Evolutionary conservation across 2,888 invertebrate species (phyloP).

Genomic region (Himalopsyche kuldschensis): DNA sequence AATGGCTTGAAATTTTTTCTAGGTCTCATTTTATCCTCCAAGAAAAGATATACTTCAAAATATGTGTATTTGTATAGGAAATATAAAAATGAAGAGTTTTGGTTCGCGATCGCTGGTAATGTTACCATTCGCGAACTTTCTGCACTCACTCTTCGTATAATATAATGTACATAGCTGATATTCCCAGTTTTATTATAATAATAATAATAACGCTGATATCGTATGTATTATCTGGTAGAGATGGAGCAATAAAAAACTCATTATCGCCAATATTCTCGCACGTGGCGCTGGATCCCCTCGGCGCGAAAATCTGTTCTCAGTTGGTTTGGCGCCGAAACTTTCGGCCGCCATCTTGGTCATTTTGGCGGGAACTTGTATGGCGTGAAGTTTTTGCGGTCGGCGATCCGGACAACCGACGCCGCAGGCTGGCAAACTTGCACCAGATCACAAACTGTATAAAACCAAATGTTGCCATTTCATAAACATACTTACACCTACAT

Average conservation of each 20-base stretch:
- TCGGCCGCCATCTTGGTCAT: conserved; percentile 38
- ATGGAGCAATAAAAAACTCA: conserved; percentile 40
- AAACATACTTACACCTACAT: conserved; percentile 14
- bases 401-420: conserved; percentile 17
- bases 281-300: conserved; percentile 21
- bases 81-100: no score
- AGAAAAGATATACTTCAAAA: no score
- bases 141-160: conserved; percentile 4
- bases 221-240: conserved; percentile 40
- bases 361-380: conserved; percentile 18
- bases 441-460: conserved; percentile 28
- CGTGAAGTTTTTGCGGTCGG: conserved; percentile 33
- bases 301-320: conserved; percentile 4
- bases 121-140: background rate
- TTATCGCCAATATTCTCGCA: conserved; percentile 39
- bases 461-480: conserved; percentile 22
- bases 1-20: no score
- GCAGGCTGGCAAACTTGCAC: conserved; percentile 7
- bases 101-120: background rate
- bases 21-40: no score
- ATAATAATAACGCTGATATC: conserved; percentile 32
- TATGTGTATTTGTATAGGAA: no score
- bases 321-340: conserved; percentile 15
- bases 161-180: conserved; percentile 35
- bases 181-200: conserved; percentile 38